Evolutionary conservation across 2,113 vertebrate species (phyloP), one percentile per base, ranked within the genome.

Genomic region (Phrynosoma platyrhinos): DNA sequence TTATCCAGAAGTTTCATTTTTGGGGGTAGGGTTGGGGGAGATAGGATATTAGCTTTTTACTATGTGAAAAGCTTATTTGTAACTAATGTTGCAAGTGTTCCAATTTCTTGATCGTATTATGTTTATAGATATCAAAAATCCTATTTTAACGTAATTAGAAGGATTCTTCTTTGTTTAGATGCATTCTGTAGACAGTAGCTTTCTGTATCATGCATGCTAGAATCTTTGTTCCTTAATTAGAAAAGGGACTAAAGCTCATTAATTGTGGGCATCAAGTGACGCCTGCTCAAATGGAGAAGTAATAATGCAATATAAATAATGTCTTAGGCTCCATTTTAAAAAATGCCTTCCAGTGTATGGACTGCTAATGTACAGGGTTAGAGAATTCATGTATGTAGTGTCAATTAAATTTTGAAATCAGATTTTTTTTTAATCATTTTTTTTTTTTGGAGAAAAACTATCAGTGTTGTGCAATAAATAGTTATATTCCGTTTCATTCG

Each of bases 181-280:
- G 84, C 88, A 93, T 94, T 95, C 93, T 95, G 88, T 85, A 93
- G 95, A 92, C 95, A 94, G 94, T 86, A 86, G 93, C 93, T 93
- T 94, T 94, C 94, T 94, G 82, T 93, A 94, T 91, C 92, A 87
- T 84, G 83, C 91, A 90, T 91, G 94, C 66, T 89, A 91, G 93
- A 92, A 96, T 95, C 95, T 96, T 96, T 96, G 95, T 96, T 96
- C 95, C 93, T 95, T 96, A 96, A 96, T 96, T 96, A 96, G 95
- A 93, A 94, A 95, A 95, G 93, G 91, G 92, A 93, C 94, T 90
- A 86, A 94, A 95, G 93, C 94, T 96, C 95, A 92, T 96, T 95
- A 95, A 95, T 96, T 96, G 95, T 94, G 91, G 90, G 93, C 95
- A 95, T 94, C 92, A 90, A 94, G 88, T 86, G 93, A 90, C 94